Conservation (phyloP, 1,140 invertebrate species). For the Calliphora vicina region DNA sequence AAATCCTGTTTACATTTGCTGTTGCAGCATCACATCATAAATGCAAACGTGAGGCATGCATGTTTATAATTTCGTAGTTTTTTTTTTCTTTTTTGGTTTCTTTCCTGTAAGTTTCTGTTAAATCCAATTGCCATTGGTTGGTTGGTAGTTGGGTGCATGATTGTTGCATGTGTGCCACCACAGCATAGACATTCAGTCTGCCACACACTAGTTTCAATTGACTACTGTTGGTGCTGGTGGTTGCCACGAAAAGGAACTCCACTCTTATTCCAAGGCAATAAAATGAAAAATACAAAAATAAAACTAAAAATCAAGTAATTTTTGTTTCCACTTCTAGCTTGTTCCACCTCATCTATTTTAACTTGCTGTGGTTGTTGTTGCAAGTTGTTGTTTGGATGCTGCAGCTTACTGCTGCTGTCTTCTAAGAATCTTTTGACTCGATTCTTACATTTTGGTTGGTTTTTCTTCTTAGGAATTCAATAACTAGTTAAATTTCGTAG, state of each 20-base stretch:
- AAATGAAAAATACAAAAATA: neutral
- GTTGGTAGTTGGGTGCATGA: neutral
- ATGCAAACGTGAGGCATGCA: slow-evolving; percentile 25
- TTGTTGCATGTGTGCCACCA: neutral
- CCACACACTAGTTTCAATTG: neutral
- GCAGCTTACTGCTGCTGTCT: neutral
- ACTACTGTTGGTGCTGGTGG: neutral
- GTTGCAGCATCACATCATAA: slow-evolving; percentile 2
- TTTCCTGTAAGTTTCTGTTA: neutral
- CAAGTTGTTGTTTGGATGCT: neutral
- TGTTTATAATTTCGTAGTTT: neutral
- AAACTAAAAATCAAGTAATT: neutral
- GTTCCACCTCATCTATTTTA: neutral
- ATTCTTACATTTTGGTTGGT: neutral
- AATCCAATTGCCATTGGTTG: slow-evolving; percentile 12
- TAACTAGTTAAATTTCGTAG: slow-evolving; percentile 16
- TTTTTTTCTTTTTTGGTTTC: neutral
- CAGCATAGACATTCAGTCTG: slow-evolving; percentile 11
- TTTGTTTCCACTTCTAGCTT: neutral
- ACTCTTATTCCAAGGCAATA: neutral
- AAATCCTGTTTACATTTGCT: neutral
- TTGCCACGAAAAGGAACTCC: neutral
- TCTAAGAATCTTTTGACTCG: neutral
- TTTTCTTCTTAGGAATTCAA: slow-evolving; percentile 12
- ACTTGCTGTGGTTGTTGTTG: neutral